These are phyloP conservation scores for Leptopilina clavipes DNA, from an alignment of 1,140 invertebrate genomes.

Conservation along the genomic window DNA sequence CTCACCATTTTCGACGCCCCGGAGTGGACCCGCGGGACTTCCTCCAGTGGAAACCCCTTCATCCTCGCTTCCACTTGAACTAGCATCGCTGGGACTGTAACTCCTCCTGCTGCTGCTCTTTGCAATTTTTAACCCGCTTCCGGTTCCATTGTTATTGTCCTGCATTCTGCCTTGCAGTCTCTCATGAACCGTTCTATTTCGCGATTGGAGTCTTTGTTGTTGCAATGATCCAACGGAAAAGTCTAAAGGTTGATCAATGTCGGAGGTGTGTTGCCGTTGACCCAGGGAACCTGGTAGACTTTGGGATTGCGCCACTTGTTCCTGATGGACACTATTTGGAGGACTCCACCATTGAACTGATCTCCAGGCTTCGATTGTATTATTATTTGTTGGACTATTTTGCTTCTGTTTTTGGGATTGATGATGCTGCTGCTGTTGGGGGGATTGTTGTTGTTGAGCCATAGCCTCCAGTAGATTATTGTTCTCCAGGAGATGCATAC, in stretches of 20 bases:
- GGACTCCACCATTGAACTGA: conserved; percentile 72
- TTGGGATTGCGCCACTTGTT: conserved; percentile 61
- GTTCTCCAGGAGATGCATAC: conserved; percentile 73
- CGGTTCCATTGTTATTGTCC: conserved; percentile 71
- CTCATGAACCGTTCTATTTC: conserved; percentile 64
- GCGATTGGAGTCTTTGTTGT: conserved; percentile 65
- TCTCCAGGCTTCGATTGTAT: conserved; percentile 72
- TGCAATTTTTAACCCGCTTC: conserved; percentile 55
- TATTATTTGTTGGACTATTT: conserved; percentile 72
- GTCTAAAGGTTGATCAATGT: conserved; percentile 72
- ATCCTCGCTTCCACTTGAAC: conserved; percentile 69
- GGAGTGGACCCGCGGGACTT: conserved; percentile 68
- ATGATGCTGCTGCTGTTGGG: conserved; percentile 53
- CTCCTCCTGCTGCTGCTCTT: conserved; percentile 63
- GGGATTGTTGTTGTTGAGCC: conserved; percentile 62
- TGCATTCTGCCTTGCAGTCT: conserved; percentile 61
- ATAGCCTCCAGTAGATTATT: conserved; percentile 67
- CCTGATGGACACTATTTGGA: conserved; percentile 54
- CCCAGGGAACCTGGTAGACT: conserved; percentile 58
- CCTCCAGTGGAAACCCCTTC: conserved; percentile 72
- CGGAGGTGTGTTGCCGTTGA: conserved; percentile 63
- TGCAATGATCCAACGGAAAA: conserved; percentile 72
- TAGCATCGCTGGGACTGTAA: conserved; percentile 71
- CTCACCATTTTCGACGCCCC: conserved; percentile 68
- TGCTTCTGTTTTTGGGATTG: conserved; percentile 69